Evolutionary conservation across 2,113 vertebrate genomes (phyloP), one percentile per base, ranked within the genome.

Genomic region (Siniperca knerii): DNA sequence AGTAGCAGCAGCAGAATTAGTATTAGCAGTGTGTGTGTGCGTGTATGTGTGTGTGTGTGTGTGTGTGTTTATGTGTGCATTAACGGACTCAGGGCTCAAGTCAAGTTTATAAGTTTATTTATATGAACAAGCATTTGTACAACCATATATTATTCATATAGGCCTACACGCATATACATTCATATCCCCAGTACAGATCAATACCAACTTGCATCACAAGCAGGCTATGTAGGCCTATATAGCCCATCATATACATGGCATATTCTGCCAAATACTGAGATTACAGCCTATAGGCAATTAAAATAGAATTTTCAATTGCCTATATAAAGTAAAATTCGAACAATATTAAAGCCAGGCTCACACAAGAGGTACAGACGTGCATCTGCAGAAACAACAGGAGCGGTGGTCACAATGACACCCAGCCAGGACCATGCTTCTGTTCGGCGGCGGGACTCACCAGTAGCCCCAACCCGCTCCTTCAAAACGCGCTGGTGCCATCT

Each of bases 401-500:
- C 42, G 42, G 8, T 10, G 42, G 42, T 44, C 8, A 10, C 42
- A 44, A 2, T 1, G 42, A 44, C 42, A 10, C 8, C 9, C 42
- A 40, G 4, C 8, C 40, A 40, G 6, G 40, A 40, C 40, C 40
- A 40, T 6, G 40, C 6, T 40, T 8, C 29, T 29, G 40, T 40
- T 40, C 40, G 40, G 40, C 40, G 40, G 42, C 42, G 9, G 42
- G 8, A 8, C 42, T 42, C 42, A 10, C 42, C 42, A 2, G 42
- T 44, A 10, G 42, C 42, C 42, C 42, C 42, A 44, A 9, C 21
- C 2, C 16, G 66, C 29, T 52, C 18, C 71, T 52, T 4, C 79
- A 64, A 84, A 83, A 91, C 42, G 40, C 91, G 94, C 86, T 94
- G 90, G 69, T 73, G 90, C 94, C 94, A 94, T 92, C 94, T 94